Base-by-base conservation (phyloP, 2,888 invertebrate species). In the Epinotia nisella region DNA sequence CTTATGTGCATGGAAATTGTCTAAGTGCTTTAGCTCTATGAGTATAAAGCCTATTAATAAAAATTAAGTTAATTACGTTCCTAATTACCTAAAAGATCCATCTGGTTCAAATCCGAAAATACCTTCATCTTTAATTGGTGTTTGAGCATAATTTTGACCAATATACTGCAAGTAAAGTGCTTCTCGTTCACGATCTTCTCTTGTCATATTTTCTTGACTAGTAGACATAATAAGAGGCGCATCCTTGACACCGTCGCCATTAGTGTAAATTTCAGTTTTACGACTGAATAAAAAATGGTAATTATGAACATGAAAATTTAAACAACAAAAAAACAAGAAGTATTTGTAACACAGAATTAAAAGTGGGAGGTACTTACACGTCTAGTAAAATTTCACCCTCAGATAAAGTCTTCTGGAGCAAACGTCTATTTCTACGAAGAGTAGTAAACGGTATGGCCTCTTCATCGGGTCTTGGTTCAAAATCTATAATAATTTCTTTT, bases 401-500 rank as follows among this genome's bases (percentile, higher is more conserved):
- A 0, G 97, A 97, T 75, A 96, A 92, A 0, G 97, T 97, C 91
- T 97, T 97, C 74, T 96, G 95, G 74, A 97, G 89, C 85, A 88
- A 88, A 80, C 91, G 93, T 80, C 92, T 94, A 77, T 91, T 93
- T 83, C 94, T 93, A 45, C 85, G 83, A 56, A 92, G 79, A 3
- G 94, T 94, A 75, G 95, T 95, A 68, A 95, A 95, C 67, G 95
- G 95, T 68, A 96, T 95, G 19, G 96, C 95, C 78, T 95, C 95
- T 58, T 94, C 94, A 67, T 95, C 95, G 15, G 95, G 90, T 76
- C 95, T 95, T 7, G 98, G 98, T 88, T 98, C 97, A 85, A 97
- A 98, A 85, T 98, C 97, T 78, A 98, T 97, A 76, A 98, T 96
- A 71, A 98, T 97, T 90, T 97, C 97, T 79, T 95, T 95, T 85